These are phyloP conservation scores for Stenchaetothrips biformis DNA, from an alignment of 2,888 invertebrate species.

Conservation along the genomic window DNA sequence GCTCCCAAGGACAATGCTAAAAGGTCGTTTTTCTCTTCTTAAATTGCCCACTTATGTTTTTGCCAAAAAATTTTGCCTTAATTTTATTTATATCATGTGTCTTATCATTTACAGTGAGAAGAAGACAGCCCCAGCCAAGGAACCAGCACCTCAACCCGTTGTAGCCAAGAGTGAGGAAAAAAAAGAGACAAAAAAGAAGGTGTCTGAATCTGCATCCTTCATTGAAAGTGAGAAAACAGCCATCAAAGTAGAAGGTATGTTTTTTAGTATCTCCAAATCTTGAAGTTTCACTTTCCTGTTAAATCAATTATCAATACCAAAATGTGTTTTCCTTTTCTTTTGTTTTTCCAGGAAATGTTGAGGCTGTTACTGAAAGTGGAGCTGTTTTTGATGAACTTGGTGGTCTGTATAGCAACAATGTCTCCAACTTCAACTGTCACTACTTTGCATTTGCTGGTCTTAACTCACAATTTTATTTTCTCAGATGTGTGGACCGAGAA, in stretches of 20 bases:
- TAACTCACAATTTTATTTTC: constrained; percentile 38
- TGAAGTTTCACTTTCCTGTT: no score
- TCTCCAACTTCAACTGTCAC: no score
- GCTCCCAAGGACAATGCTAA: constrained; percentile 33
- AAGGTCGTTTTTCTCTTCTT: neutral
- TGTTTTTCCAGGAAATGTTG: neutral
- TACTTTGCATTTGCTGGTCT: neutral
- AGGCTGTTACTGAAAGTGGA: neutral
- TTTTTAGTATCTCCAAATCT: no score
- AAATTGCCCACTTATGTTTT: neutral
- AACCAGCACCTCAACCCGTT: neutral
- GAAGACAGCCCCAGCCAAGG: neutral
- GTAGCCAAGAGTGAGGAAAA: neutral
- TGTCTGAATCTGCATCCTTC: neutral
- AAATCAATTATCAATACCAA: no score
- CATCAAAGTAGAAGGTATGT: neutral
- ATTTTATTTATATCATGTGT: neutral
- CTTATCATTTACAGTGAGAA: neutral
- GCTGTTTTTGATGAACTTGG: constrained; percentile 8
- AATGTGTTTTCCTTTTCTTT: neutral
- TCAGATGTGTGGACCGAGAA: constrained; percentile 73
- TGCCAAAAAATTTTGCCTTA: neutral
- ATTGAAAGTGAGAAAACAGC: neutral
- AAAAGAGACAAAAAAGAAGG: neutral
- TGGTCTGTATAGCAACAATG: neutral